Evolutionary conservation across 2,888 invertebrate species (phyloP).

Genomic region (Arenicola marina): DNA sequence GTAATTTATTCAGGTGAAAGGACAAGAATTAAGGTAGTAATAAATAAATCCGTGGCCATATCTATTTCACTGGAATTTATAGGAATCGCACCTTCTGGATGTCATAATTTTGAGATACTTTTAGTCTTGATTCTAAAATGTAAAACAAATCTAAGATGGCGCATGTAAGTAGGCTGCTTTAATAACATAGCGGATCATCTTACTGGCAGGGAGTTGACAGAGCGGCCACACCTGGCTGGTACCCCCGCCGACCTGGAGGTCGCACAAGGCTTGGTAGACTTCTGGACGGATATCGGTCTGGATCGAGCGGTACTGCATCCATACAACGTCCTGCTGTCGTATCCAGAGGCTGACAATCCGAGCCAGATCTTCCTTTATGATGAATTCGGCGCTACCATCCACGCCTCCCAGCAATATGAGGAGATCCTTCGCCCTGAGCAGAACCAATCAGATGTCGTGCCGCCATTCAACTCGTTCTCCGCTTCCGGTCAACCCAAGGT

Average conservation of each 20-base stretch:
- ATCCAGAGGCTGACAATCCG: constrained; percentile 39
- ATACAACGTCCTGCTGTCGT: constrained; percentile 53
- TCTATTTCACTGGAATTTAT: too few species aligned
- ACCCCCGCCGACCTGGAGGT: constrained; percentile 41
- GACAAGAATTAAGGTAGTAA: too few species aligned
- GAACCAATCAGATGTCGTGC: constrained; percentile 45
- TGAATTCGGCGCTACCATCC: constrained; percentile 30
- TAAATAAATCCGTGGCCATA: too few species aligned
- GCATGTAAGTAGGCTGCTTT: too few species aligned
- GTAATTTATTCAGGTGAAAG: too few species aligned
- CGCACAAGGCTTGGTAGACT: constrained; percentile 41
- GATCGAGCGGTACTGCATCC: constrained; percentile 47
- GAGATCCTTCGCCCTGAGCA: constrained; percentile 42
- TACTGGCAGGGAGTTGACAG: constrained; percentile 23
- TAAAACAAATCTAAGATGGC: too few species aligned
- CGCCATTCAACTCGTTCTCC: constrained; percentile 54
- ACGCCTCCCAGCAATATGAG: constrained; percentile 40
- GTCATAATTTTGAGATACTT: too few species aligned
- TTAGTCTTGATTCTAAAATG: too few species aligned
- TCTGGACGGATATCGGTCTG: constrained; percentile 44
- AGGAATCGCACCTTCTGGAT: too few species aligned
- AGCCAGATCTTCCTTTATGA: constrained; percentile 41
- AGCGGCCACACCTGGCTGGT: constrained; percentile 52
- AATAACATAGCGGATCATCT: too few species aligned
- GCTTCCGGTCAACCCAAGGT: constrained; percentile 40